Conservation (phyloP, 2,797 vertebrate species). For the Falco novaeseelandiae region DNA sequence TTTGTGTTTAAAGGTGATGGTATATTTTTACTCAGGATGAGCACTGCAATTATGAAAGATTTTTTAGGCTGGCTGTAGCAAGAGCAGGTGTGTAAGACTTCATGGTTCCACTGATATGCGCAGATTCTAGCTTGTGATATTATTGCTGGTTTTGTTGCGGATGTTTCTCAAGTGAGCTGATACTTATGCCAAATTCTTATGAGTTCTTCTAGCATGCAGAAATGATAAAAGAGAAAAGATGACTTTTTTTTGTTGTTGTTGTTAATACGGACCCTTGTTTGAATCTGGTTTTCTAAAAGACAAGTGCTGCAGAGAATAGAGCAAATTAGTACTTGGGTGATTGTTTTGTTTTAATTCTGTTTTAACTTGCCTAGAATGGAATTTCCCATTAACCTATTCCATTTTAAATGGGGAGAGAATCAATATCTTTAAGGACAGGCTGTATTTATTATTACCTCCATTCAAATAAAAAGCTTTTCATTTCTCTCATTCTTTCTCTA, state of each 20-base stretch:
- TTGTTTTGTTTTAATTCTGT: conserved; percentile 1
- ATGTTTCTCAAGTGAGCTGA: neutral
- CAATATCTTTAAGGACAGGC: neutral
- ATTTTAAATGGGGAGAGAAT: conserved; percentile 21
- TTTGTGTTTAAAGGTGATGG: neutral
- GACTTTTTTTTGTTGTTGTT: neutral
- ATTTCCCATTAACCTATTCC: neutral
- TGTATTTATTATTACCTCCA: neutral
- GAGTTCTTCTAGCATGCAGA: neutral
- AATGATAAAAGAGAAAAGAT: neutral
- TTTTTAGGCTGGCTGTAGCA: neutral
- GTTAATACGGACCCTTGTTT: neutral
- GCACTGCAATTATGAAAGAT: neutral
- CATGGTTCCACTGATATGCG: neutral
- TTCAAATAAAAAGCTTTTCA: neutral
- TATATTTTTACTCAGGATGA: neutral
- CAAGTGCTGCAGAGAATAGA: neutral
- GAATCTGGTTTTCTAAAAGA: neutral
- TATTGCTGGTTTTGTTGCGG: neutral
- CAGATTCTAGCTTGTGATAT: neutral
- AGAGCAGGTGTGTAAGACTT: neutral
- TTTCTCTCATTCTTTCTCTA: neutral
- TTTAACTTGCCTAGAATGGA: neutral
- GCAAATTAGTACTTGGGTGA: neutral
- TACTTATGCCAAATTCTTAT: neutral